Percentiles rank a stretch among this genome's conserved stretches.
phyloP scores from a whole-genome alignment of 2,888 invertebrate genomes.

The Tigriopus californicus region DNA sequence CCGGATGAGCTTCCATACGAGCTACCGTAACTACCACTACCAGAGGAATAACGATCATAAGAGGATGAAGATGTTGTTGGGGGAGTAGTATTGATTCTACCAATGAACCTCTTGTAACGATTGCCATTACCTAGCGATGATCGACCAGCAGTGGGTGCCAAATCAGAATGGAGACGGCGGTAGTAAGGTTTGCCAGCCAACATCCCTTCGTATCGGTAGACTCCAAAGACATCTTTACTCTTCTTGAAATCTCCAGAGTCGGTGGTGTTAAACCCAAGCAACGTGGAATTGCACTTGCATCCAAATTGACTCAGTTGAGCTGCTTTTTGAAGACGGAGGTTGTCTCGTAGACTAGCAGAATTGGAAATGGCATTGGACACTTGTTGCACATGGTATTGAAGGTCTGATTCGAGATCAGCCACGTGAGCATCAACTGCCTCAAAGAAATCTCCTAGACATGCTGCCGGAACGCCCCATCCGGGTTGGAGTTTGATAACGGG shows the following conservation, averaged over 20 bases:
- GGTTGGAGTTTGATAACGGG: not conserved
- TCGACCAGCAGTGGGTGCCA: not conserved
- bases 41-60: not conserved
- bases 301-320: not conserved
- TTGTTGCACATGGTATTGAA: slow-evolving; percentile 4
- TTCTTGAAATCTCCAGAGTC: not conserved
- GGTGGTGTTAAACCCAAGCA: not conserved
- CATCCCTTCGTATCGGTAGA: slow-evolving; percentile 5
- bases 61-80: no score
- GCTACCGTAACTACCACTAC: not conserved
- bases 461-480: not conserved
- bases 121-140: not conserved
- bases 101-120: not conserved
- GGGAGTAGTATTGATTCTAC: not conserved
- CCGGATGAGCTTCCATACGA: no score
- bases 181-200: not conserved
- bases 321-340: slow-evolving; percentile 1
- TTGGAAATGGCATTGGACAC: not conserved
- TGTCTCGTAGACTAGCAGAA: not conserved
- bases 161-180: not conserved
- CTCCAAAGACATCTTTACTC: not conserved
- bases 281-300: slow-evolving; percentile 7
- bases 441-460: not conserved
- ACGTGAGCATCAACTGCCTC: slow-evolving; percentile 4
- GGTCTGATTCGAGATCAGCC: not conserved